Evolutionary conservation across 2,797 vertebrate genomes (phyloP), one percentile per base, ranked within the genome.

Genomic region (Onychomys leucogaster): DNA sequence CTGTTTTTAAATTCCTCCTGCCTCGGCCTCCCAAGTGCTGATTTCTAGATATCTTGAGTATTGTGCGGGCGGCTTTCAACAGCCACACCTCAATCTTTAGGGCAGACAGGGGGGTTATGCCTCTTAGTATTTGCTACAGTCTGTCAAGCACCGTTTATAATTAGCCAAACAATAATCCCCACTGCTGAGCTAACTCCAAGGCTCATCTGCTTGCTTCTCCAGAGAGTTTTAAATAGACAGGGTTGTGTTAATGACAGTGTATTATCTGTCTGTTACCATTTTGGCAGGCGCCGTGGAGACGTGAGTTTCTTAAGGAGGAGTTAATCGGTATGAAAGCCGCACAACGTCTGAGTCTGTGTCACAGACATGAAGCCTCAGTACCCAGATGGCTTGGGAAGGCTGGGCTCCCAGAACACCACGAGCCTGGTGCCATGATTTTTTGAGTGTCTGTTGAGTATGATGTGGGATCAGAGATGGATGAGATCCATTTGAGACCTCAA

Each of bases 141-240:
- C 84, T 90, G 87, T 90, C 73, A 90, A 90, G 76, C 11, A 16
- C 59, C 90, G 76, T 75, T 93, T 95, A 83, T 95, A 94, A 95
- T 96, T 94, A 97, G 91, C 67, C 57, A 89, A 71, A 95, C 89
- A 96, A 91, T 67, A 94, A 92, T 89, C 76, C 73, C 78, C 52
- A 89, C 69, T 0, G 19, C 95, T 43, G 89, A 94, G 91, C 95
- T 80, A 95, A 95, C 94, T 94, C 86, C 63, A 87, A 95, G 91
- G 57, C 89, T 94, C 83, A 89, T 94, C 96, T 96, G 93, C 86
- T 88, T 80, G 86, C 89, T 93, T 97, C 96, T 97, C 96, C 87
- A 55, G 96, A 94, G 96, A 91, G 94, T 96, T 96, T 97, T 95
- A 97, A 97, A 97, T 96, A 97, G 97, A 95, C 81, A 94, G 96